Conservation (phyloP, 2,113 vertebrate genomes). For the Hemiscyllium ocellatum region DNA sequence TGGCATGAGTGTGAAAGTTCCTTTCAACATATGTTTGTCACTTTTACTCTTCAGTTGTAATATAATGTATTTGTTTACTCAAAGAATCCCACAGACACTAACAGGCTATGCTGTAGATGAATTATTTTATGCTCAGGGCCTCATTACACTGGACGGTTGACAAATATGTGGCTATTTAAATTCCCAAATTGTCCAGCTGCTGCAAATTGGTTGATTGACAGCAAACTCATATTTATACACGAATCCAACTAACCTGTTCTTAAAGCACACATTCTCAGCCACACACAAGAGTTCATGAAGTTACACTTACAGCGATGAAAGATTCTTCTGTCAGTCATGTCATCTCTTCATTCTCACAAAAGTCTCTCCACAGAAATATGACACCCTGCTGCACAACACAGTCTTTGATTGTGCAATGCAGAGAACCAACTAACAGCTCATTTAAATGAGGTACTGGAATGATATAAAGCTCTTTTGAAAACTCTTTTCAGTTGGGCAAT, state of each 20-base stretch:
- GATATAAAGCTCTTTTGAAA: background rate
- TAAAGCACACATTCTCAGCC: background rate
- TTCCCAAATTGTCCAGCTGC: background rate
- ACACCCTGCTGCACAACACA: background rate
- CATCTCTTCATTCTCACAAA: background rate
- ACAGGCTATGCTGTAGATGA: background rate
- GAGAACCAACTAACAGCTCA: too few species aligned
- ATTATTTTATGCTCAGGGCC: background rate
- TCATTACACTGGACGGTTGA: background rate
- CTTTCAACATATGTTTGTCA: background rate
- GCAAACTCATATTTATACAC: background rate
- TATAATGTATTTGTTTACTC: background rate
- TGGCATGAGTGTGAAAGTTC: background rate
- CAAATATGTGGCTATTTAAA: background rate
- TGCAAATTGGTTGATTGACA: background rate
- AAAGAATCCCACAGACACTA: background rate
- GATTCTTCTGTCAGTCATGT: background rate
- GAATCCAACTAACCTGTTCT: background rate
- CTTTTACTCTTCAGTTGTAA: background rate
- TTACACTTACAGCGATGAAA: background rate
- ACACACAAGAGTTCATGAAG: background rate
- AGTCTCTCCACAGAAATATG: background rate
- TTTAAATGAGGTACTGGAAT: background rate
- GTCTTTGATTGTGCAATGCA: constrained; percentile 1
- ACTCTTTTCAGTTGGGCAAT: background rate